These are phyloP conservation scores for Mesorhabditis spiculigera DNA, from an alignment of 2,888 invertebrate genomes.

Conservation along the genomic window DNA sequence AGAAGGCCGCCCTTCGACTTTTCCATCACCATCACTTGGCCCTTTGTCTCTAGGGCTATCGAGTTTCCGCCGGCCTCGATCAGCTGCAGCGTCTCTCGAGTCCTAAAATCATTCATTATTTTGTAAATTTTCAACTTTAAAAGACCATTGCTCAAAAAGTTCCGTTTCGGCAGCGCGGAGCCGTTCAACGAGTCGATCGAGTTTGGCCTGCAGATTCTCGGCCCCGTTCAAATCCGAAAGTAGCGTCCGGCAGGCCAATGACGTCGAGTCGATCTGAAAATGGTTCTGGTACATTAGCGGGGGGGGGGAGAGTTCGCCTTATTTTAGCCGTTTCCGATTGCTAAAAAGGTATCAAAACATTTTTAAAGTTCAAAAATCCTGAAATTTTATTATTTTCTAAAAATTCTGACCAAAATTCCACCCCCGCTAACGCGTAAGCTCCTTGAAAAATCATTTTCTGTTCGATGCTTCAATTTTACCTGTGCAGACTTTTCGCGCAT, in stretches of 20 bases:
- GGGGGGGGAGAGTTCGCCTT: not conserved
- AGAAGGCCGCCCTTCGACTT: slow-evolving; percentile 61
- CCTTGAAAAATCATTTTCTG: not conserved
- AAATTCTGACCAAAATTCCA: slow-evolving; percentile 63
- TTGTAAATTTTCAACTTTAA: not conserved
- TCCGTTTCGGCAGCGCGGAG: slow-evolving; percentile 68
- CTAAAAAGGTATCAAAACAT: not conserved
- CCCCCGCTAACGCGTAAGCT: not conserved
- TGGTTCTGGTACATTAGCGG: not conserved
- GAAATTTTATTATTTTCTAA: not conserved
- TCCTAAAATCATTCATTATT: slow-evolving; percentile 33
- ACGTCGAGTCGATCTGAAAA: slow-evolving; percentile 69
- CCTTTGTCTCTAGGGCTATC: slow-evolving; percentile 65
- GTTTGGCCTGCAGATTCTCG: slow-evolving; percentile 67
- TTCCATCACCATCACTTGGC: slow-evolving; percentile 62
- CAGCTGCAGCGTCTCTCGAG: slow-evolving; percentile 65
- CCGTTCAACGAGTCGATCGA: slow-evolving; percentile 65
- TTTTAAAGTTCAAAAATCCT: not conserved
- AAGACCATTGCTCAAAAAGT: slow-evolving; percentile 68
- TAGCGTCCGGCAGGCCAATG: slow-evolving; percentile 68
- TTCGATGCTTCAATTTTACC: slow-evolving; percentile 15
- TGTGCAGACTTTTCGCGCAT: slow-evolving; percentile 38
- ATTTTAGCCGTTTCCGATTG: not conserved
- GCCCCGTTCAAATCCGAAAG: slow-evolving; percentile 72
- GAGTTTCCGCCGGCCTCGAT: slow-evolving; percentile 65